Evolutionary conservation across 2,888 invertebrate genomes (phyloP).

Genomic region (Creontiades dilutus): DNA sequence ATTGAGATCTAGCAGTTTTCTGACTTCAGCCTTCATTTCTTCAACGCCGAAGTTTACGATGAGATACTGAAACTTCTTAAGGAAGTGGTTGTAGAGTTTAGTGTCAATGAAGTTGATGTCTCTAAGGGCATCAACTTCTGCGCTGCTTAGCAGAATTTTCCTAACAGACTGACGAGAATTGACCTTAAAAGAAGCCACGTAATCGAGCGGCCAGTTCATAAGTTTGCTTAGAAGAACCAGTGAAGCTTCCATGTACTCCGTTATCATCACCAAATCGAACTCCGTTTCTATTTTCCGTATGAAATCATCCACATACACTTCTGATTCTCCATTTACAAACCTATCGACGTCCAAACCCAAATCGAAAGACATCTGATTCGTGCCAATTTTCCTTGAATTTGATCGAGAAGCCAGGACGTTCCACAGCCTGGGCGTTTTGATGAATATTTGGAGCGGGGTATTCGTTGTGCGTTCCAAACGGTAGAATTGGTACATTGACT

Average conservation of each 20-base stretch:
- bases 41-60: conserved; percentile 75
- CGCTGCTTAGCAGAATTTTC: conserved; percentile 68
- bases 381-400: conserved; percentile 69
- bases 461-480: conserved; percentile 65
- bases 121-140: conserved; percentile 66
- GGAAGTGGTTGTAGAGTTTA: conserved; percentile 74
- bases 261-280: conserved; percentile 76
- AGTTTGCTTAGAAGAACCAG: conserved; percentile 75
- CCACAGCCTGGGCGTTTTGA: neutral
- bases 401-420: neutral
- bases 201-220: conserved; percentile 76
- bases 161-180: conserved; percentile 72
- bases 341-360: conserved; percentile 73
- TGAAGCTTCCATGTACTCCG: conserved; percentile 76
- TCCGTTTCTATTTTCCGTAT: conserved; percentile 75
- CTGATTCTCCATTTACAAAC: neutral
- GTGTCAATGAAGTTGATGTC: conserved; percentile 74
- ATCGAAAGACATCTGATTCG: conserved; percentile 76
- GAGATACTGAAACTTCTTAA: conserved; percentile 74
- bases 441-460: neutral
- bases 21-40: conserved; percentile 74
- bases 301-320: conserved; percentile 73
- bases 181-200: conserved; percentile 74
- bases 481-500: conserved; percentile 75
- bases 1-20: conserved; percentile 73